Conservation (phyloP, 2,113 vertebrate genomes). For the Petrocephalus microphthalmus region DNA sequence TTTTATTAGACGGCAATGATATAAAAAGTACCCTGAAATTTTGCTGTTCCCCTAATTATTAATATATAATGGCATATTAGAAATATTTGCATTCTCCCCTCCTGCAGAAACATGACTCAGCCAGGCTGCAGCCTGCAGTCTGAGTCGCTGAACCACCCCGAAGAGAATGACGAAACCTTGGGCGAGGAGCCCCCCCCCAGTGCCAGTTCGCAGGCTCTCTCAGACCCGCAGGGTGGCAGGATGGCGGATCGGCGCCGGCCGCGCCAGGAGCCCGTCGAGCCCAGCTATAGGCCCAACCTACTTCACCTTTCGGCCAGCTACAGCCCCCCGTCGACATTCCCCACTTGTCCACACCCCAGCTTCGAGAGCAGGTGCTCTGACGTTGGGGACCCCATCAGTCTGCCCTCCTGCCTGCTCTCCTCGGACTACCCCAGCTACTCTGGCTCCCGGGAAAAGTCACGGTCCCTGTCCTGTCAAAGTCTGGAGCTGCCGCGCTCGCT, state of each 20-base stretch:
- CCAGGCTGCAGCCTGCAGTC: slow-evolving; percentile 24
- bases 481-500: slow-evolving; percentile 63
- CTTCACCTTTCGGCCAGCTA: slow-evolving; percentile 37
- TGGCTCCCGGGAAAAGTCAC: slow-evolving; percentile 34
- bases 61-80: too few relatives aligned
- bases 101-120: slow-evolving; percentile 30
- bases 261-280: background rate
- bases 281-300: slow-evolving; percentile 39
- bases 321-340: slow-evolving; percentile 55
- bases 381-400: slow-evolving; percentile 40
- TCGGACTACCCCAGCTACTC: slow-evolving; percentile 39
- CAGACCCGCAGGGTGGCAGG: background rate
- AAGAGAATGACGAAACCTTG: slow-evolving; percentile 67
- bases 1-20: background rate
- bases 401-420: slow-evolving; percentile 39
- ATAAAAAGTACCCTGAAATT: background rate
- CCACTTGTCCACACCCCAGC: slow-evolving; percentile 48
- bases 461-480: slow-evolving; percentile 38
- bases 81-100: background rate
- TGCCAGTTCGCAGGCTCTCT: background rate
- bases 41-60: background rate
- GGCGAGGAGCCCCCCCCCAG: slow-evolving; percentile 27
- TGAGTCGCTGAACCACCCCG: slow-evolving; percentile 47
- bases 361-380: slow-evolving; percentile 43
- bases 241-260: slow-evolving; percentile 18